Evolutionary conservation across 2,113 vertebrate species (phyloP), one percentile per base, ranked within the genome.

Genomic region (Dicentrarchus labrax): DNA sequence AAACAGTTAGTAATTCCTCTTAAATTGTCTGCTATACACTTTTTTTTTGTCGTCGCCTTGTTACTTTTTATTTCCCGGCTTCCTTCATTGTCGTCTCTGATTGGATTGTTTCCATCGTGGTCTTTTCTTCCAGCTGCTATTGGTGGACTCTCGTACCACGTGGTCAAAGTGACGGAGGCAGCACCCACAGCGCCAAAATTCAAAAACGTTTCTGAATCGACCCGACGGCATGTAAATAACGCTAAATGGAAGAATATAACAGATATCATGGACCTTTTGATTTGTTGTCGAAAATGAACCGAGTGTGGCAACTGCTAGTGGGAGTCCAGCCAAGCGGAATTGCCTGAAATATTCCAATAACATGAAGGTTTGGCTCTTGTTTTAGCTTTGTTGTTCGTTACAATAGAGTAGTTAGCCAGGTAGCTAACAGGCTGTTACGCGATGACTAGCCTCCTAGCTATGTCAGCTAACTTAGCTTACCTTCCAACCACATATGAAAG

Each of bases 121-220:
- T 9, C 6, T 1, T 45, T 13, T 0, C 2, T 2, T n/a, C n/a
- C 1, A 2, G 16, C 64, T 22, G 1, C 74, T 38, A 94, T 94
- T 94, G 90, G 91, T 51, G 17, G 0, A 43, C 8, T n/a, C 59
- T 92, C 86, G 0, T 12, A 17, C 59, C 92, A 93, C 88, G 88
- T 96, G 94, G 65, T 9, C 9, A 78, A 12, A 43, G 78, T 87
- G 39, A 67, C 68, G 16, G 68, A 65, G 39, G 83, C 41, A 4
- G n/a, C 72, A 8, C 79, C 84, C 66, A 91, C 94, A 94, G 98
- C 98, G 98, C 98, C 97, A 98, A 96, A 98, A 98, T 98, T 98
- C 97, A 97, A 98, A 56, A 98, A 89, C 80, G 7, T 43, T 71
- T 59, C n/a, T 22, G n/a, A 65, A 1, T 69, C 7, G 75, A 24